Evolutionary conservation across 2,888 invertebrate genomes (phyloP).

Genomic region (Mythimna lalbum): DNA sequence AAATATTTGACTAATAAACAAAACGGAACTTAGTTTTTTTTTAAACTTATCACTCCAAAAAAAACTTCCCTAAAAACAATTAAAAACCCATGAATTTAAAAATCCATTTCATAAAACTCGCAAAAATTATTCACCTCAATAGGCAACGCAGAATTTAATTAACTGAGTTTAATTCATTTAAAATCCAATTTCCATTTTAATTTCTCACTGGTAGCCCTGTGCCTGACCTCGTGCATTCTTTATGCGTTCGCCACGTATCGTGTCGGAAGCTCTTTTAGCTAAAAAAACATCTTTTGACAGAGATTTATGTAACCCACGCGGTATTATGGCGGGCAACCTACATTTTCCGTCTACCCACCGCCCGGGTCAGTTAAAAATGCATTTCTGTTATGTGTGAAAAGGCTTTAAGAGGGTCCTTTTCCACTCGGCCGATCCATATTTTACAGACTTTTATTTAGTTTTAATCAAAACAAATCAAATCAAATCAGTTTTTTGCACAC

Average conservation of each 20-base stretch:
- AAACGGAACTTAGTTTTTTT: too few species aligned
- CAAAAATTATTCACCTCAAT: conserved; percentile 9
- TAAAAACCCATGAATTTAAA: background rate
- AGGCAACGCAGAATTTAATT: conserved; percentile 22
- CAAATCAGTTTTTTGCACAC: too few species aligned
- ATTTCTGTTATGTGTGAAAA: conserved; percentile 34
- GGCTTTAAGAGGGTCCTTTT: background rate
- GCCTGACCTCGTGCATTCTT: conserved; percentile 60
- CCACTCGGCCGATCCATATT: too few species aligned
- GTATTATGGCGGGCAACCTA: conserved; percentile 54
- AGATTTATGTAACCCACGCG: conserved; percentile 50
- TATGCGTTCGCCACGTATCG: conserved; percentile 52
- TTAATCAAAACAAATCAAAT: too few species aligned
- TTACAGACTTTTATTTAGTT: too few species aligned
- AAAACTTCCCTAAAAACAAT: background rate
- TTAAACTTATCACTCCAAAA: background rate
- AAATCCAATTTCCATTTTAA: conserved; percentile 49
- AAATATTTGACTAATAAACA: too few species aligned
- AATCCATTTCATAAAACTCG: background rate
- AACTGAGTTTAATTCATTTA: conserved; percentile 41
- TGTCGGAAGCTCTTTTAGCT: conserved; percentile 58
- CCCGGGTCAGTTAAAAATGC: conserved; percentile 44
- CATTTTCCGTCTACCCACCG: conserved; percentile 27
- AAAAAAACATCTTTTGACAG: conserved; percentile 61
- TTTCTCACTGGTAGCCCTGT: conserved; percentile 40